These are phyloP conservation scores for Megaceryle maxima DNA, from an alignment of 2,113 vertebrate species.

Conservation along the genomic window DNA sequence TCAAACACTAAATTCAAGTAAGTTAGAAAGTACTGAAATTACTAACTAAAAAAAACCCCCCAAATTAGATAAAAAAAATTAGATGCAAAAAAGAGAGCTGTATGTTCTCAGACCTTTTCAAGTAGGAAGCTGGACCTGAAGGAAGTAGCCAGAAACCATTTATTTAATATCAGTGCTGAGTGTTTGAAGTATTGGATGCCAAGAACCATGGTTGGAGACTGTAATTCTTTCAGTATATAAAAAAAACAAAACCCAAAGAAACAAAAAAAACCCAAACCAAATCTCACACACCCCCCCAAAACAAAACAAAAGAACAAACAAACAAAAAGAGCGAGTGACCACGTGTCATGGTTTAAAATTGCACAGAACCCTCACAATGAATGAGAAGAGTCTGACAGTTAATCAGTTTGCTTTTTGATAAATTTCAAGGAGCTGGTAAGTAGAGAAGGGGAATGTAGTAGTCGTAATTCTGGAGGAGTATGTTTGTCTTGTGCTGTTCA, in stretches of 20 bases:
- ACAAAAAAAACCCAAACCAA: too few species aligned
- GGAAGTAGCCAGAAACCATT: neutral
- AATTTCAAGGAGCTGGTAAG: constrained; percentile 27
- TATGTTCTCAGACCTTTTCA: neutral
- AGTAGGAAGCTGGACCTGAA: neutral
- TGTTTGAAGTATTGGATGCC: neutral
- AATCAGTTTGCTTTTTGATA: neutral
- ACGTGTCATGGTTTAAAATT: neutral
- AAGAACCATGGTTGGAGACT: neutral
- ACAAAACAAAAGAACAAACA: neutral
- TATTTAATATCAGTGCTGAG: neutral
- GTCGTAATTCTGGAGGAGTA: neutral
- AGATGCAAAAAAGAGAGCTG: neutral
- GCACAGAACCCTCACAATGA: neutral
- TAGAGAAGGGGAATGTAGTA: neutral
- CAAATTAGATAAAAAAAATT: too few species aligned
- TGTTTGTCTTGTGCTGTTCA: neutral
- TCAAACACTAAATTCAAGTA: constrained; percentile 98
- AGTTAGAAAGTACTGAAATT: constrained; percentile 70
- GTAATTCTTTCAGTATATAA: neutral
- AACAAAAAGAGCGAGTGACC: neutral
- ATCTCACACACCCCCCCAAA: neutral
- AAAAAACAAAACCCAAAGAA: neutral
- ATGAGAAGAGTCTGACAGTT: neutral
- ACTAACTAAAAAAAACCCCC: neutral